Conservation (phyloP, 2,888 invertebrate species). For the Plebejus melissa region DNA sequence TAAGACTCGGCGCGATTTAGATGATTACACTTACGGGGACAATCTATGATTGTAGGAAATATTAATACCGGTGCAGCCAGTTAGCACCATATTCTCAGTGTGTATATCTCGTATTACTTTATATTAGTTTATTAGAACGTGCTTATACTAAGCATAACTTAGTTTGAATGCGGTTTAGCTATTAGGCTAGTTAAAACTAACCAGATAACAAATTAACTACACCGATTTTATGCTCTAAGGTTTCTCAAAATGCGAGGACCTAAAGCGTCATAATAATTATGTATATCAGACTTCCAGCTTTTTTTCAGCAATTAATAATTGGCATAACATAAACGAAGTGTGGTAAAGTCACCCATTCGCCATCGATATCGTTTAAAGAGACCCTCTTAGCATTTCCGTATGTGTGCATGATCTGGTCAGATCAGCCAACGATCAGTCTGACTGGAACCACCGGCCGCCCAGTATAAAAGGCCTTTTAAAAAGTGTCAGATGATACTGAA, state of each 20-base stretch:
- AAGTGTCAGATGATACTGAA: not conserved
- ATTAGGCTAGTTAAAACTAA: not conserved
- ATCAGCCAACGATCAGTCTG: too few species aligned
- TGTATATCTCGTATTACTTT: not conserved
- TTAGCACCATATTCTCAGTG: not conserved
- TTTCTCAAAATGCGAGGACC: too few species aligned
- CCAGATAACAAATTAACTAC: not conserved
- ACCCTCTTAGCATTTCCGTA: too few species aligned
- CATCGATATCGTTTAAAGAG: too few species aligned
- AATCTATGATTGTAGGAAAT: slow-evolving; percentile 16
- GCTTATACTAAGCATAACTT: not conserved
- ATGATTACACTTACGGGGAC: slow-evolving; percentile 28
- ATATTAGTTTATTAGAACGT: not conserved
- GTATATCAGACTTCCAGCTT: too few species aligned
- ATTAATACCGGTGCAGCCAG: slow-evolving; percentile 3
- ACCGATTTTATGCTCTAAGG: not conserved
- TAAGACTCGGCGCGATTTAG: slow-evolving; percentile 35
- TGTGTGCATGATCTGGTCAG: too few species aligned
- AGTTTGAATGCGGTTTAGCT: not conserved
- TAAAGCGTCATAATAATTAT: too few species aligned
- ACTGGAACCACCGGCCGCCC: too few species aligned
- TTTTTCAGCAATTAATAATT: not conserved
- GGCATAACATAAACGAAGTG: too few species aligned
- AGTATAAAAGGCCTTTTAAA: not conserved
- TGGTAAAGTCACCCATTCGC: too few species aligned